Conservation (phyloP, 2,113 vertebrate species). For the Sander vitreus region DNA sequence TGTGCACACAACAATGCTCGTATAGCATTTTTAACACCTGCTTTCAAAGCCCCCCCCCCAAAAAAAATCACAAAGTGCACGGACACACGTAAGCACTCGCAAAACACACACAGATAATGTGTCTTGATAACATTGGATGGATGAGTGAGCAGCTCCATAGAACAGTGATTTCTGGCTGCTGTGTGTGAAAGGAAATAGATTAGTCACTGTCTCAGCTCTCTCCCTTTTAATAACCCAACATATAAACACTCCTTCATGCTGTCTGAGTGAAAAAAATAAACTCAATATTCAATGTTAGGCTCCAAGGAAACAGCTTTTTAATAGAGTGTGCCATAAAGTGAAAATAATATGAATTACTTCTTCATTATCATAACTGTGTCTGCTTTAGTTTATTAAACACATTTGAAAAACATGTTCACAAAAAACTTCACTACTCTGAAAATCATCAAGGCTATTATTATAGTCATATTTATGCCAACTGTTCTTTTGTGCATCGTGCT, state of each 20-base stretch:
- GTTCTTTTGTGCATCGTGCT: constrained; percentile 33
- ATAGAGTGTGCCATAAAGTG: constrained; percentile 40
- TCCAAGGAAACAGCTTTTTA: constrained; percentile 60
- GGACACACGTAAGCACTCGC: neutral
- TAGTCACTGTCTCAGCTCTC: constrained; percentile 73
- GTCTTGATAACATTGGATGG: constrained; percentile 76
- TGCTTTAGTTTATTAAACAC: constrained; percentile 43
- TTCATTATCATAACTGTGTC: constrained; percentile 12
- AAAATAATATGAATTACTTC: constrained; percentile 43
- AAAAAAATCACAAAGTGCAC: constrained; percentile 51
- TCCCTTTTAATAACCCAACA: constrained; percentile 76
- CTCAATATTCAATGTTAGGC: constrained; percentile 48
- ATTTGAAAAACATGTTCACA: constrained; percentile 11
- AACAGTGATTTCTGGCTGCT: constrained; percentile 73
- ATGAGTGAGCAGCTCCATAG: constrained; percentile 69
- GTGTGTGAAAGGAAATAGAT: constrained; percentile 76
- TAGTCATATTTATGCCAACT: constrained; percentile 27
- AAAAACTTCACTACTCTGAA: constrained; percentile 14
- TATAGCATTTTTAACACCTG: constrained; percentile 45
- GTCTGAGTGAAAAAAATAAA: constrained; percentile 62
- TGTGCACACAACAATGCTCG: constrained; percentile 11
- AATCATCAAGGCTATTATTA: constrained; percentile 24
- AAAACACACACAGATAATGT: constrained; percentile 60
- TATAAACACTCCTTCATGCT: constrained; percentile 72
- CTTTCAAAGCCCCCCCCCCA: constrained; percentile 34